These are phyloP conservation scores for Lutjanus campechanus DNA, from an alignment of 2,797 vertebrate genomes.

Conservation along the genomic window DNA sequence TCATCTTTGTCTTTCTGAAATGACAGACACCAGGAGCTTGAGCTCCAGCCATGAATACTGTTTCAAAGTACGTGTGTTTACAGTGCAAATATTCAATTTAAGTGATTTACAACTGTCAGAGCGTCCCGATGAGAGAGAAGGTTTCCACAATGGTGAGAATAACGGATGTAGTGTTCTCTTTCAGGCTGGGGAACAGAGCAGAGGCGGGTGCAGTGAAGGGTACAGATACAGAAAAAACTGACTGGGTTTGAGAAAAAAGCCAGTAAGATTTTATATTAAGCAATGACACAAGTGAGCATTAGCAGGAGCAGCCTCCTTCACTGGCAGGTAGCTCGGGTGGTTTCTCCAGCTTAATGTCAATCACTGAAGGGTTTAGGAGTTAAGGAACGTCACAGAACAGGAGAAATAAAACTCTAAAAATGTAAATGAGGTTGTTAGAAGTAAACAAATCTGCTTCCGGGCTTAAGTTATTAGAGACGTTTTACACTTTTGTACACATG, in stretches of 20 bases:
- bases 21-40: slow-evolving; percentile 5
- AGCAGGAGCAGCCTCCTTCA: slow-evolving; percentile 97
- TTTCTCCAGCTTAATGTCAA: slow-evolving; percentile 98
- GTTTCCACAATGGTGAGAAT: slow-evolving; percentile 77
- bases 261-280: slow-evolving; percentile 49
- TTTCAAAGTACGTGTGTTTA: slow-evolving; percentile 48
- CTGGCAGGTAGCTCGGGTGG: slow-evolving; percentile 93
- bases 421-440: not conserved
- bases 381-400: slow-evolving; percentile 79
- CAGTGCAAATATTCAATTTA: slow-evolving; percentile 61
- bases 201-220: slow-evolving; percentile 79
- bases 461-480: not conserved
- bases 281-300: slow-evolving; percentile 75
- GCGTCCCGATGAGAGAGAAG: slow-evolving; percentile 87
- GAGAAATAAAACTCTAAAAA: not conserved
- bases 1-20: slow-evolving; percentile 21
- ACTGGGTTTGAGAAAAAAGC: slow-evolving; percentile 66
- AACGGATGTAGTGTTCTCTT: slow-evolving; percentile 79
- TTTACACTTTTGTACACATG: not conserved
- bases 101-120: slow-evolving; percentile 71
- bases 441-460: not conserved
- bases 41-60: slow-evolving; percentile 35
- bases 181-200: slow-evolving; percentile 49
- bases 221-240: slow-evolving; percentile 60
- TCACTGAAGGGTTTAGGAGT: slow-evolving; percentile 90